These are phyloP conservation scores for Morelia viridis DNA, from an alignment of 2,797 vertebrate genomes.

Conservation along the genomic window DNA sequence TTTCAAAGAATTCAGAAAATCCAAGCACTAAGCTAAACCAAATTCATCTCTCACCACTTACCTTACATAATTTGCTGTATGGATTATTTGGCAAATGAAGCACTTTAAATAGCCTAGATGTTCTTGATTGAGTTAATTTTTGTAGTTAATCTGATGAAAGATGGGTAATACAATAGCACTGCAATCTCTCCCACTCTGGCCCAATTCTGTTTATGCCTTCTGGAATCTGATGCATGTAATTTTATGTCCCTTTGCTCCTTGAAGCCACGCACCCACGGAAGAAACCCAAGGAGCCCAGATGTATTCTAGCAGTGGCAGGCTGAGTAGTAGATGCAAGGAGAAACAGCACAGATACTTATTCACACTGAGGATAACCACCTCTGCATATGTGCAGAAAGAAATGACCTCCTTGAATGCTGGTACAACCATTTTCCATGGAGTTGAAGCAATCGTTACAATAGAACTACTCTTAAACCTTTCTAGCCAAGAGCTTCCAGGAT, in stretches of 20 bases:
- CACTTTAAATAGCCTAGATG: not conserved
- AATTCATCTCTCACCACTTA: not conserved
- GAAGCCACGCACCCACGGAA: not conserved
- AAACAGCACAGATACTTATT: not conserved
- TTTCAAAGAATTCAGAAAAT: not conserved
- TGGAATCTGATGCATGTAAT: not conserved
- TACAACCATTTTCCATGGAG: not conserved
- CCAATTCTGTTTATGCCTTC: not conserved
- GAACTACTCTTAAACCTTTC: not conserved
- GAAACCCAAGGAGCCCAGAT: not conserved
- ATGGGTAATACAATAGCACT: not conserved
- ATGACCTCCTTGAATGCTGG: not conserved
- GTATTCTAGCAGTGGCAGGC: not conserved
- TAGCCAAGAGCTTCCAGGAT: no score
- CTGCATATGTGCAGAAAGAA: not conserved
- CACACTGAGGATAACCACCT: not conserved
- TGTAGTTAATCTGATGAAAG: not conserved
- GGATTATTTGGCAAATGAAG: not conserved
- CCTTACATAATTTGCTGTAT: not conserved
- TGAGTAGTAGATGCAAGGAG: not conserved
- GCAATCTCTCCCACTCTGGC: not conserved
- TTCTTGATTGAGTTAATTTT: not conserved
- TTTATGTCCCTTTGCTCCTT: not conserved
- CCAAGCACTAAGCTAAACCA: not conserved
- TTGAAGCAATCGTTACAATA: not conserved